Base-by-base conservation (phyloP, 2,797 vertebrate genomes). In the Clarias fuscus region DNA sequence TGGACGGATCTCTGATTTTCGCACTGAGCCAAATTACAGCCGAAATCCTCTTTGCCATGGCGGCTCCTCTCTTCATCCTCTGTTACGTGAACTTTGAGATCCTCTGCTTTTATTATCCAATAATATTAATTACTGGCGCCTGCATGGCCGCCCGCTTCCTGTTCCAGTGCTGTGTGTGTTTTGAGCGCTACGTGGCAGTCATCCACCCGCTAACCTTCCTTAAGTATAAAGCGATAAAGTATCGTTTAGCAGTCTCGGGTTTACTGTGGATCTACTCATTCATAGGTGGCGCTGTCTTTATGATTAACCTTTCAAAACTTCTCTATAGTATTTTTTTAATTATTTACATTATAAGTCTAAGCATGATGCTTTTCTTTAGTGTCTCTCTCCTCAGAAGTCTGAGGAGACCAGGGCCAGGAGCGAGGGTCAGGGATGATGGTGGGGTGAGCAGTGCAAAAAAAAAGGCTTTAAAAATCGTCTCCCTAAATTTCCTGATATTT, bases 321-420 rank as follows among this genome's bases (percentile, higher is more conserved):
- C 72, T 61, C 18, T 37, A 24, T 0, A 3, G 8, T 33, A 2
- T 33, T 8, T 56, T 53, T 3, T n/a, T 1, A 40, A 7, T 79
- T 17, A 0, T 71, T 1, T 71, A 70, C 2, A 0, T 5, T 6
- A 5, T 62, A 22, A 2, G 84, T 79, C 58, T 87, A 53, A 6
- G 3, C 5, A 6, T n/a, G 37, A 68, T 78, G 59, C 17, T 84
- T 10, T 84, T 64, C 40, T 71, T n/a, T 58, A 79, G 37, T 43
- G 11, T 84, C 20, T 84, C 86, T 15, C 70, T 84, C 33, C 86
- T 87, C n/a, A 71, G 33, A 79, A 82, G 48, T 53, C 58, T 87
- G 14, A 84, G 20, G 56, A 71, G 18, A 79, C 75, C 73, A 20
- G 40, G 61, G 1, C 82, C 86, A 64, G 75, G 75, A 24, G 56